A percentile compares a stretch with the other conserved stretches of the same genome.
These are phyloP conservation scores for Stichodactyla mertensii DNA, from an alignment of 64 coral and sea anemone species.

Conservation along the genomic window DNA sequence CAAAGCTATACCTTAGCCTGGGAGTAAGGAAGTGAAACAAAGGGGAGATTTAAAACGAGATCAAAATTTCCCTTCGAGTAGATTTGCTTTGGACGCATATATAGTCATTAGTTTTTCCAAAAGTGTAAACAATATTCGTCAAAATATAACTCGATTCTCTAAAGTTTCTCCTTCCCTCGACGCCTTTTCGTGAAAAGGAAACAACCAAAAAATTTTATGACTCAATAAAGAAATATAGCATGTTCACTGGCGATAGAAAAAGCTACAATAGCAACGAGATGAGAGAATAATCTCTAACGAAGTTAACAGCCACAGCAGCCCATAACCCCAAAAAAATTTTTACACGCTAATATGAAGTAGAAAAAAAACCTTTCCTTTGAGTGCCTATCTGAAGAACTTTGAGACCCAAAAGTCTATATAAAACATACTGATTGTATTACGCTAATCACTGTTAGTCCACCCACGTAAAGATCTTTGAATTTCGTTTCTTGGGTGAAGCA, in stretches of 20 bases:
- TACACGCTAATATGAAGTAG: neutral
- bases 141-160: neutral
- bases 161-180: neutral
- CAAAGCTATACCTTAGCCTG: neutral
- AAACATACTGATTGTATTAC: conserved; percentile 22
- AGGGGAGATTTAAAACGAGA: neutral
- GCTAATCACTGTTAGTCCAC: conserved; percentile 32
- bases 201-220: neutral
- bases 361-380: neutral
- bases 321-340: neutral
- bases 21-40: neutral
- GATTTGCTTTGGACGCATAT: conserved; percentile 12
- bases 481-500: neutral
- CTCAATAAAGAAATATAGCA: neutral
- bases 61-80: conserved; percentile 14
- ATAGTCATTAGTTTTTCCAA: conserved; percentile 12
- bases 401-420: neutral
- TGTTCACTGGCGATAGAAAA: neutral
- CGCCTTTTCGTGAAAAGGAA: neutral
- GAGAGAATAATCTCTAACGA: conserved; percentile 7
- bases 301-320: neutral
- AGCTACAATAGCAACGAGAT: neutral
- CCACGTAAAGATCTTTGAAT: conserved; percentile 26
- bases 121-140: conserved; percentile 21
- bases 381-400: neutral